Conservation (phyloP, 92 coral and sea anemone species). For the Epizoanthus scotinus region DNA sequence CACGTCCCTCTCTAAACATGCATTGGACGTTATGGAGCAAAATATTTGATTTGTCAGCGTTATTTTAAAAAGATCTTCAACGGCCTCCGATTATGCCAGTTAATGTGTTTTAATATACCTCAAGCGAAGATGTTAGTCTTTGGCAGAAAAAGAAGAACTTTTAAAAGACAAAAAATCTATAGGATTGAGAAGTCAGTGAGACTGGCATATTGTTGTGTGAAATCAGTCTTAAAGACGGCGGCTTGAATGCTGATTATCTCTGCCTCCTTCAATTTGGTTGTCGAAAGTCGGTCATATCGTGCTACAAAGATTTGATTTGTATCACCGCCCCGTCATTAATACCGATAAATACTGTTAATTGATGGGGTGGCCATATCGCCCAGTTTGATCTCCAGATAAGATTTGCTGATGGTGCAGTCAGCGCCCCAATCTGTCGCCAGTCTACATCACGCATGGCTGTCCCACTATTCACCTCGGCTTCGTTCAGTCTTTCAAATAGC, state of each 20-base stretch:
- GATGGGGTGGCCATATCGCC: background rate
- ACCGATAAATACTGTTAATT: background rate
- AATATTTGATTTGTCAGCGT: no score
- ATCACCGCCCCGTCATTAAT: background rate
- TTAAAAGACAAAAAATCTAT: no score
- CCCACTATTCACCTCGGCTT: background rate
- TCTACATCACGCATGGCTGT: slow-evolving; percentile 18
- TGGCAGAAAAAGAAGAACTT: no score
- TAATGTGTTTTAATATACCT: no score
- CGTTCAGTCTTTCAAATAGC: background rate
- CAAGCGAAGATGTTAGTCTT: no score
- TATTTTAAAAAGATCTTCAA: no score
- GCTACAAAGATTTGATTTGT: no score
- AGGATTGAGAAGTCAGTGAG: background rate
- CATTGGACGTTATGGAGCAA: no score
- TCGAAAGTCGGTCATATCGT: background rate
- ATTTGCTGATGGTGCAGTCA: background rate
- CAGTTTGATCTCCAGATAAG: background rate
- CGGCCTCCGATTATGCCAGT: no score
- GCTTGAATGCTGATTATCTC: background rate
- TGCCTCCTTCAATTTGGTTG: background rate
- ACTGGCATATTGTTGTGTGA: background rate
- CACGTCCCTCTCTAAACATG: no score
- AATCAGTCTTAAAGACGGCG: slow-evolving; percentile 12
- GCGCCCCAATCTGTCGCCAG: background rate